Conservation (phyloP, 2,797 vertebrate genomes). For the Acomys russatus region DNA sequence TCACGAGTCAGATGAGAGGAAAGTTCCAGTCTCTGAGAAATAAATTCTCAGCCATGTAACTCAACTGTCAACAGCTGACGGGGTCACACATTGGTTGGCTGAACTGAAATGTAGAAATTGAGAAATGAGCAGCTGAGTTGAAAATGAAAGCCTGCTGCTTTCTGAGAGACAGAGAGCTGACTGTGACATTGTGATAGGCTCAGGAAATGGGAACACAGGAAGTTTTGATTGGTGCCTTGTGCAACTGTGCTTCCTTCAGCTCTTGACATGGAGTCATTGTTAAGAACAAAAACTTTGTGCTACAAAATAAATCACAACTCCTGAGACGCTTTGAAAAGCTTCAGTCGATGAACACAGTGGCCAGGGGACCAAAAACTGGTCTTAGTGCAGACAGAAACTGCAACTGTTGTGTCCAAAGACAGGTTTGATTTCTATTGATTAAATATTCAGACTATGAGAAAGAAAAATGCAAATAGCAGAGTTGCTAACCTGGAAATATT, state of each 20-base stretch:
- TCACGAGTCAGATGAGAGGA: slow-evolving; percentile 57
- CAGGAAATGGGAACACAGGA: slow-evolving; percentile 47
- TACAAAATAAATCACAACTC: not conserved
- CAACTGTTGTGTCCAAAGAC: not conserved
- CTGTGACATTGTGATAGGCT: slow-evolving; percentile 33
- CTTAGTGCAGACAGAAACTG: not conserved
- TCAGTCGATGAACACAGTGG: not conserved
- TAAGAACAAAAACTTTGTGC: slow-evolving; percentile 38
- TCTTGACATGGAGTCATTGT: slow-evolving; percentile 48
- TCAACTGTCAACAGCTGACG: slow-evolving; percentile 63
- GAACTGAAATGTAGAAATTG: slow-evolving; percentile 62
- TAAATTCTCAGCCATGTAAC: slow-evolving; percentile 63
- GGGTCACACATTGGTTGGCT: slow-evolving; percentile 65
- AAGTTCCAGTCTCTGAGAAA: slow-evolving; percentile 62
- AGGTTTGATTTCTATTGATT: not conserved
- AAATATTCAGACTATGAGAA: not conserved
- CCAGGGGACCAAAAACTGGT: not conserved
- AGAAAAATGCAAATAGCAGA: not conserved
- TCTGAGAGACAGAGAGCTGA: slow-evolving; percentile 29
- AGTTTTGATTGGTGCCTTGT: slow-evolving; percentile 8
- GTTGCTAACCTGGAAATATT: not conserved
- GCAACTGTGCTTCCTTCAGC: slow-evolving; percentile 13
- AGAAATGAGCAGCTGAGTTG: slow-evolving; percentile 72
- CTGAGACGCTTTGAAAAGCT: not conserved
- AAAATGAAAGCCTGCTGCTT: slow-evolving; percentile 67